Percentiles rank a stretch among this genome's conserved stretches.
phyloP scores from a whole-genome alignment of 1,140 invertebrate genomes.

The Laupala kohalensis region DNA sequence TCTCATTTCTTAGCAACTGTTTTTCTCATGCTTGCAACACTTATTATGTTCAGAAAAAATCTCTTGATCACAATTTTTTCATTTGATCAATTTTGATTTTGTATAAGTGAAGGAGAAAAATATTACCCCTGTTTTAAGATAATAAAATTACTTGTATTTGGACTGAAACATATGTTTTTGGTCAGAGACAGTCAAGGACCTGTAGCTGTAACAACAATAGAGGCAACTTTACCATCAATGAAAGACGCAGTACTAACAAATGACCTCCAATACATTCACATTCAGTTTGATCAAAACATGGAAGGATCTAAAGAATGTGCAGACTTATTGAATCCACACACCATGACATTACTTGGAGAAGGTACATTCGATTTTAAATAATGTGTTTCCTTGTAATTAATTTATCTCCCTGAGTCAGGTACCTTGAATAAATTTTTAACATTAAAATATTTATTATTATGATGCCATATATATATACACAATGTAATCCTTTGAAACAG shows the following conservation, averaged over 20 bases:
- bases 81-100: too few species aligned
- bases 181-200: not conserved
- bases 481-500: not conserved
- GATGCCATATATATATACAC: too few species aligned
- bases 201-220: too few species aligned
- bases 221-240: conserved; percentile 1
- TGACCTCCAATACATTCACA: conserved; percentile 6
- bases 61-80: not conserved
- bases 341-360: conserved; percentile 3
- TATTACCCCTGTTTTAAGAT: too few species aligned
- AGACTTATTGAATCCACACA: not conserved
- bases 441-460: too few species aligned
- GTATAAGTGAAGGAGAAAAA: too few species aligned
- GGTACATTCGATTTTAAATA: too few species aligned
- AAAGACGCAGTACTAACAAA: not conserved
- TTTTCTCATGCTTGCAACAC: too few species aligned
- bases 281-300: conserved; percentile 9
- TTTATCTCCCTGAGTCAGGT: too few species aligned
- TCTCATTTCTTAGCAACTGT: too few species aligned
- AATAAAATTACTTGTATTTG: not conserved
- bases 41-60: not conserved
- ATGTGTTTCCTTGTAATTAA: too few species aligned
- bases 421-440: too few species aligned
- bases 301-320: conserved; percentile 6
- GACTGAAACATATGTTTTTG: not conserved